Evolutionary conservation across 2,888 invertebrate species (phyloP), one percentile per base, ranked within the genome.

Genomic region (Scaptomyza cyrtandrae): DNA sequence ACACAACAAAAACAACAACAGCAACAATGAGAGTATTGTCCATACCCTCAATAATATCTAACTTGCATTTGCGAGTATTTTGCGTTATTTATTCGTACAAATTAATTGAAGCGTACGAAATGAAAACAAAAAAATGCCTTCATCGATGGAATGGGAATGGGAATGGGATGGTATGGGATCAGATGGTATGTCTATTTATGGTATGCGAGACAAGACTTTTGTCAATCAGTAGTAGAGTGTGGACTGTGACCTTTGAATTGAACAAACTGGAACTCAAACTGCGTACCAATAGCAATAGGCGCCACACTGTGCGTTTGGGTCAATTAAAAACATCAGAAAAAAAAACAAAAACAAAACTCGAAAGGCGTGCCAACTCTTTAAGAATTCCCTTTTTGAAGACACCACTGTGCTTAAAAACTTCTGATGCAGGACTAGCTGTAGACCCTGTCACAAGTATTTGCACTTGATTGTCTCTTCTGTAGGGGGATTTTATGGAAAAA

Each of bases 51-150:
- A 39, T n/a, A 59, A 65, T 69, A 55, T 74, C 70, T 59, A 75
- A 69, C 76, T 68, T 63, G 41, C 62, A 69, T 37, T 50, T 64
- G 41, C 58, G 63, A 78, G 67, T 78, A 71, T 75, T 81, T 84
- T 70, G 84, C 69, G 78, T 83, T 86, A 68, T 80, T 69, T 66
- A 66, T 77, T 78, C 73, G 59, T 62, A 59, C 71, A 63, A 87
- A 69, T 85, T 81, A 82, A 82, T 82, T 82, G 78, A 81, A 67
- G 72, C 68, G 46, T 65, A 59, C 68, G 61, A 72, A 75, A 68
- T 58, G 56, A 24, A 24, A 60, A 33, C 7, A 10, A 33, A 33
- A 33, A 35, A 65, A 60, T 31, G 55, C 19, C 52, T 71, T 48
- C 41, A 50, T 73, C 43, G 62, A 58, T 73, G 43, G 62, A 55